Base-by-base conservation (phyloP, 2,888 invertebrate species). In the Sinodicranocentrus sp. region DNA sequence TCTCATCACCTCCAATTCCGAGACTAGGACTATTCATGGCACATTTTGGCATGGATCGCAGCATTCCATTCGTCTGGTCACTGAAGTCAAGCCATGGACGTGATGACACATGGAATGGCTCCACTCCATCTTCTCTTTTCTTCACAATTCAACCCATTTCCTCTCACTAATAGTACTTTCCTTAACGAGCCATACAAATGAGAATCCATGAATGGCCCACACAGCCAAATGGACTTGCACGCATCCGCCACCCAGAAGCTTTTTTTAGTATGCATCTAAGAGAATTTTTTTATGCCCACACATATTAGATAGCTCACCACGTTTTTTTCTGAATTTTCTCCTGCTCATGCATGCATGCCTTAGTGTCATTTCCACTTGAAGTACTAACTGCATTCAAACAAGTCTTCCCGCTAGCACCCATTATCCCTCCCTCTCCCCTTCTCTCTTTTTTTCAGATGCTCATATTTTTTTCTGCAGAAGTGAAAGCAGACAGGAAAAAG, bases 141-240 rank as follows among this genome's bases (percentile, higher is more conserved):
- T 82, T 86, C 84, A 86, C 84, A 85, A 85, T 84, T 87, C 84
- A 87, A 84, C 82, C 87, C 85, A 85, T 85, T 85, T 84, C 85
- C 87, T 85, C 84, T 84, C 82, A 75, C 84, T 79, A 82, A 84
- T 87, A 85, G 82, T 87, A 84, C 84, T 87, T 87, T 85, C 87
- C 80, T 85, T 87, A 87, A 87, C 79, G 87, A 87, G 87, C 85
- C 85, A 87, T 84, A 85, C 85, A 87, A 87, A 87, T 85, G 84
- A 85, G 85, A 87, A 84, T 84, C 82, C 84, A 85, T 86, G 86
- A 86, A 86, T 85, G 78, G 86, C 78, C 84, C 79, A 63, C 82
- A 82, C 68, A 75, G 68, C 59, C 19, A 23, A 21, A 25, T 23
- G 44, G 44, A 68, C 70, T 61, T 44, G 44, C 72, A 71, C 63